Conservation (phyloP, 2,797 vertebrate genomes). For the Characodon lateralis region DNA sequence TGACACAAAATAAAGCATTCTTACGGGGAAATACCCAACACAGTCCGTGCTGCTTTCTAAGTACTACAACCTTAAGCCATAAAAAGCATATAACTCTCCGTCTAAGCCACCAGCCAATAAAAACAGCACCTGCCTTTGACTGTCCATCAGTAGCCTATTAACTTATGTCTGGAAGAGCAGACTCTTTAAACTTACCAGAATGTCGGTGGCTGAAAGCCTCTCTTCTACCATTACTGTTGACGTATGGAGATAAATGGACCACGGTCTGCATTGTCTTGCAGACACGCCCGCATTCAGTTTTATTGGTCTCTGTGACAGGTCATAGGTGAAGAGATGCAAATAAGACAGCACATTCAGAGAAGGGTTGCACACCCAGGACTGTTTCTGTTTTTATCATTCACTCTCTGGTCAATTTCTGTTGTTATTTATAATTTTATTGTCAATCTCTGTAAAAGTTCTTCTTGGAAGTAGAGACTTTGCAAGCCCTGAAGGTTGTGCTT, state of each 20-base stretch:
- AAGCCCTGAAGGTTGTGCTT: slow-evolving; percentile 5
- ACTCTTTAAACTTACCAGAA: slow-evolving; percentile 69
- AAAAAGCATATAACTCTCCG: slow-evolving; percentile 45
- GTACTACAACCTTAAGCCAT: slow-evolving; percentile 33
- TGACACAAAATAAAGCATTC: background rate
- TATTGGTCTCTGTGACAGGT: slow-evolving; percentile 71
- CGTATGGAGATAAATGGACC: slow-evolving; percentile 78
- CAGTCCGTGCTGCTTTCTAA: background rate
- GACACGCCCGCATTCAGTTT: slow-evolving; percentile 68
- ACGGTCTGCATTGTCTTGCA: slow-evolving; percentile 66
- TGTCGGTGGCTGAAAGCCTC: slow-evolving; percentile 58
- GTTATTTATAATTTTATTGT: background rate
- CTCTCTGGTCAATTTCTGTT: background rate
- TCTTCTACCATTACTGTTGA: slow-evolving; percentile 62
- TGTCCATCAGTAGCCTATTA: slow-evolving; percentile 75
- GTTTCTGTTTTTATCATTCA: slow-evolving; percentile 31
- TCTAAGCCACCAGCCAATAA: slow-evolving; percentile 47
- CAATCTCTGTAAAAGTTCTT: background rate
- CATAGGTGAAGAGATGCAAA: slow-evolving; percentile 68
- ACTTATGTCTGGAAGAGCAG: slow-evolving; percentile 65
- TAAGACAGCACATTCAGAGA: slow-evolving; percentile 29
- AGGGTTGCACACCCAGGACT: slow-evolving; percentile 10
- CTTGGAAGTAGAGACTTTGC: background rate
- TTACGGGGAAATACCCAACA: background rate
- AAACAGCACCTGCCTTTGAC: slow-evolving; percentile 72